Base-by-base conservation (phyloP, 2,797 vertebrate genomes). In the Carapus acus region DNA sequence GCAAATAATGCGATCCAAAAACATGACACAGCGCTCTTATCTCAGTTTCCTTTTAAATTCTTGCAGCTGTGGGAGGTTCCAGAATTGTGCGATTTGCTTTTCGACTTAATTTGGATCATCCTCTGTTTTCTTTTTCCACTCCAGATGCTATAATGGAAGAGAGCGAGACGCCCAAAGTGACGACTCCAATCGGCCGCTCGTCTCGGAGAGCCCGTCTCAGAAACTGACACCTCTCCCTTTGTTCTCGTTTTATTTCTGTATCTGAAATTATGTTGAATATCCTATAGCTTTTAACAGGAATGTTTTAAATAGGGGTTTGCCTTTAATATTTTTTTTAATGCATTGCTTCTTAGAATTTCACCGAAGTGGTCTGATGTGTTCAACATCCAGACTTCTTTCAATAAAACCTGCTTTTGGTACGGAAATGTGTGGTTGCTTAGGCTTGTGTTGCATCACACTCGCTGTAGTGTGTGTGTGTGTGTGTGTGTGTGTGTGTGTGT, bases 151-250 rank as follows among this genome's bases (percentile, higher is more conserved):
- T 94, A 18, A 87, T 96, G 86, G 83, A 49, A 1, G 94, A 93
- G 20, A 91, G 87, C 0, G 93, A 96, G 75, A 95, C 91, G 0
- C 94, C 94, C 18, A 94, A 90, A 86, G 93, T 91, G 79, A 92
- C 88, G 0, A 96, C 94, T 0, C 94, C 94, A 54, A 95, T 98
- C 57, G 80, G 83, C 56, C 90, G 94, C 53, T 77, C 90, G 1
- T 89, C 91, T 8, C 71, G 89, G n/a, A 81, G 83, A 21, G 52
- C 88, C 63, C 86, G 88, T 7, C 87, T 89, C 79, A 76, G 84
- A 60, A 87, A 89, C 75, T 90, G 66, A 87, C 38, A 38, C 6
- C 15, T 12, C 21, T 20, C 22, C 1, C 43, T 5, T 41, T 15
- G 12, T 66, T 3, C 40, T 31, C 23, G 2, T 74, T 7, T 71